These are phyloP conservation scores for Hydrotaea cyrtoneurina DNA, from an alignment of 2,888 invertebrate genomes.

Conservation along the genomic window DNA sequence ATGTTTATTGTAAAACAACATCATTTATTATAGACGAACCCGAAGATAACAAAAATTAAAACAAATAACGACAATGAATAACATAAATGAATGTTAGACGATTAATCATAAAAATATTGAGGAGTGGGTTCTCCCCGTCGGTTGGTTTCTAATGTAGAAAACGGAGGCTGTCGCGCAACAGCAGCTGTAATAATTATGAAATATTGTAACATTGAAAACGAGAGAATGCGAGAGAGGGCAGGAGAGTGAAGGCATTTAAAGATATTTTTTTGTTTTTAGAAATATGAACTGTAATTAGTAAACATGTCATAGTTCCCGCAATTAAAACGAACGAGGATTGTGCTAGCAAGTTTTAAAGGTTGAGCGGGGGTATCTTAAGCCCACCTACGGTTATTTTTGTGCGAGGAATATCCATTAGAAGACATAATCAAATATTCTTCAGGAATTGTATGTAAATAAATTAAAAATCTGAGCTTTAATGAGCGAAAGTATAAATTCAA, in stretches of 20 bases:
- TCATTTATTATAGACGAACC: slow-evolving; percentile 53
- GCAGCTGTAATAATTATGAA: slow-evolving; percentile 61
- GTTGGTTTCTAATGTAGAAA: slow-evolving; percentile 37
- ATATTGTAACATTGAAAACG: slow-evolving; percentile 33
- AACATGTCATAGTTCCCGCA: neutral
- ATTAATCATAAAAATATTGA: slow-evolving; percentile 69
- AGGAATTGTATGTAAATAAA: no score
- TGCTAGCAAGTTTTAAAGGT: no score
- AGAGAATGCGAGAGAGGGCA: neutral
- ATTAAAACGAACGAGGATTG: no score
- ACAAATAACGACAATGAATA: slow-evolving; percentile 22
- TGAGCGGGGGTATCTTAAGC: no score
- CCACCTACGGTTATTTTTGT: no score
- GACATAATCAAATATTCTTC: no score
- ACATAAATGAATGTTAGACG: slow-evolving; percentile 40
- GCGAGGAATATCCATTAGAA: no score
- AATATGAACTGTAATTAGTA: slow-evolving; percentile 16
- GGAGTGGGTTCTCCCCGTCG: neutral
- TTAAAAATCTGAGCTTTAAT: no score
- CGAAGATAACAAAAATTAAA: neutral
- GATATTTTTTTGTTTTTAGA: neutral
- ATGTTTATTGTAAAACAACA: slow-evolving; percentile 6
- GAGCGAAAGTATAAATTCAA: no score
- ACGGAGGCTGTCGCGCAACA: slow-evolving; percentile 43
- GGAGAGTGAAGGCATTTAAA: neutral